Evolutionary conservation across 2,888 invertebrate species (phyloP), one percentile per base, ranked within the genome.

Genomic region (Noctuana brunneofusca): DNA sequence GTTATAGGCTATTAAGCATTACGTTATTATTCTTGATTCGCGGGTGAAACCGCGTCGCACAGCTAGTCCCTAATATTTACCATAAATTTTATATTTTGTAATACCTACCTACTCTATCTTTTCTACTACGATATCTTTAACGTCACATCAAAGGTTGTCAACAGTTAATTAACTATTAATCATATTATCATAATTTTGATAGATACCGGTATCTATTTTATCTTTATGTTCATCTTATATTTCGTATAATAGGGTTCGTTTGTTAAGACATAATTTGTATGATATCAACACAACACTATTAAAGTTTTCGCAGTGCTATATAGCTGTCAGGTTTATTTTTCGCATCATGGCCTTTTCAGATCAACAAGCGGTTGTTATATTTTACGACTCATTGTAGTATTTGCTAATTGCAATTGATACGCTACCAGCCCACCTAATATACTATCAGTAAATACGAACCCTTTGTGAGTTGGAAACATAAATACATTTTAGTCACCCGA

Each of bases 331-430:
- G 76, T 83, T 80, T 75, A 76, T 75, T 73, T 78, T 79, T 78
- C 79, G 78, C 82, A 81, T 83, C 82, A 79, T 78, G 70, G 76
- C 89, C 82, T 85, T 84, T 78, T 64, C 68, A 66, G 83, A 76
- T 72, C 71, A 81, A 86, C 83, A 86, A 85, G 76, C 69, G 85
- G 80, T 78, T 84, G 78, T 90, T 77, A 87, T 71, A 66, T 75
- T 84, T 89, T 84, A 90, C 88, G 90, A 87, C 84, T 82, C 82
- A 89, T 91, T 91, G 90, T 90, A 65, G 70, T 71, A 68, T 78
- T 81, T 62, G 78, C 83, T 85, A 87, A 85, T 83, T 79, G 81
- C 75, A 68, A 73, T 71, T 64, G 67, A 71, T 74, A 76, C 78
- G 76, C 75, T 77, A 71, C 73, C 71, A 73, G 77, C 74, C 78